Percentiles rank a stretch among this genome's conserved stretches.
These are phyloP conservation scores for Phodopus roborovskii DNA, from an alignment of 2,113 vertebrate genomes.

Conservation along the genomic window DNA sequence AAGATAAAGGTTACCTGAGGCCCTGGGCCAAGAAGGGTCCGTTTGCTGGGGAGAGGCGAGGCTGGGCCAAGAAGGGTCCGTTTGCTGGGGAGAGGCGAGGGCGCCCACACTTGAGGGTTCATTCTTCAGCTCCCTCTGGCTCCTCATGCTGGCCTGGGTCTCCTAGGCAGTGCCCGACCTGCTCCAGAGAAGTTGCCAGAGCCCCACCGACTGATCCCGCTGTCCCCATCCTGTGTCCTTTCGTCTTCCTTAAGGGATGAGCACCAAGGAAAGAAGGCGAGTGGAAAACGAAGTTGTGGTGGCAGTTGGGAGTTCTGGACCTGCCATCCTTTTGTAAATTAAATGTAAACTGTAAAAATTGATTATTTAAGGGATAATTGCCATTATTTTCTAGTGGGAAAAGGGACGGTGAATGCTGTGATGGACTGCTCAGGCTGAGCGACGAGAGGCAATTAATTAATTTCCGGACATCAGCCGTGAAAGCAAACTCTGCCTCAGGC, in stretches of 20 bases:
- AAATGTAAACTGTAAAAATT: constrained; percentile 52
- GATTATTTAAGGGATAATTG: constrained; percentile 65
- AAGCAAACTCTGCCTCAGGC: not conserved
- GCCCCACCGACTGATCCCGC: rapidly evolving
- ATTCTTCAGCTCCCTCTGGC: not conserved
- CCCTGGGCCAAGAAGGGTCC: rapidly evolving
- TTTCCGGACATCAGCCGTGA: not conserved
- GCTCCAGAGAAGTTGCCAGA: not conserved
- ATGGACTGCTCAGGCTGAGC: constrained; percentile 17
- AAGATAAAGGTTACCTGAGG: not conserved
- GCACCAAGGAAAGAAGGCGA: not conserved
- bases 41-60: not conserved
- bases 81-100: not conserved
- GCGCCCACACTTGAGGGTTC: no score
- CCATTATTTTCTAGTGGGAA: constrained; percentile 68
- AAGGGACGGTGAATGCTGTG: not conserved
- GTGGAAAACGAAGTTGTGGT: rapidly evolving
- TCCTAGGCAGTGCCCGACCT: not conserved
- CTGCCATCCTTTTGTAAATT: constrained; percentile 9
- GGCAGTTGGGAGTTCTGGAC: rapidly evolving
- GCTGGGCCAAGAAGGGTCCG: not conserved
- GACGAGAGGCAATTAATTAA: constrained; percentile 31
- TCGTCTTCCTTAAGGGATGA: not conserved
- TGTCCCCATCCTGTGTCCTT: rapidly evolving
- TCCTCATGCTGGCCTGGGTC: not conserved